A percentile compares a stretch with the other conserved stretches of the same genome.
Evolutionary conservation across 1,140 invertebrate genomes (phyloP).

Genomic region (Drosophila ogumai): DNA sequence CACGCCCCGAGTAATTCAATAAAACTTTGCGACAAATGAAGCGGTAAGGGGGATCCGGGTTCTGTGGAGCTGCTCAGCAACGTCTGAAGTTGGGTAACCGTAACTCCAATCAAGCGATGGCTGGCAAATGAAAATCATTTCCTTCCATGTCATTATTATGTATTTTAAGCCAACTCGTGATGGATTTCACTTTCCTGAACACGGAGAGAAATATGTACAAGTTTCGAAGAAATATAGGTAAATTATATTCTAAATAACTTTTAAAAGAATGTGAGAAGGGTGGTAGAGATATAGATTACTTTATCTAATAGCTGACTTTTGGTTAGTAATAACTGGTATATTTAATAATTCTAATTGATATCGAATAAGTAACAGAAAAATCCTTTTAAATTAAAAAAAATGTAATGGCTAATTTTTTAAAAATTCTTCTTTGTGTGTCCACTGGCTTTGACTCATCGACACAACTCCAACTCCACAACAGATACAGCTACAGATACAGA

Average conservation of each 20-base stretch:
- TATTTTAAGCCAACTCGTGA: constrained; percentile 63
- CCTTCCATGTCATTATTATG: constrained; percentile 83
- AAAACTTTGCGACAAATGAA: constrained; percentile 83
- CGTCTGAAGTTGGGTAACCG: constrained; percentile 35
- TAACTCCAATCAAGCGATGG: constrained; percentile 64
- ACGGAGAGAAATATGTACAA: background rate
- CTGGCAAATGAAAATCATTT: constrained; percentile 83
- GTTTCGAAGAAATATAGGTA: background rate
- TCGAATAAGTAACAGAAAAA: background rate
- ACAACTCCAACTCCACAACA: constrained; percentile 14
- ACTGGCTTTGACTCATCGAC: constrained; percentile 63
- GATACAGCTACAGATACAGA: constrained; percentile 5
- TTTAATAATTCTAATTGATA: background rate
- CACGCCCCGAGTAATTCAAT: constrained; percentile 81
- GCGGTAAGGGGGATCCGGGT: constrained; percentile 42
- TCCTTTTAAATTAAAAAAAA: background rate
- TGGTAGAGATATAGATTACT: background rate
- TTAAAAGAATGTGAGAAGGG: background rate
- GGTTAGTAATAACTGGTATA: too few species aligned
- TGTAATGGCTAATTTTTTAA: background rate
- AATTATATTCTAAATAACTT: background rate
- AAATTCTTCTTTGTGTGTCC: background rate
- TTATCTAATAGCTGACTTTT: background rate
- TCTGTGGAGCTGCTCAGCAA: constrained; percentile 36
- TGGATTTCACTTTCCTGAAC: constrained; percentile 72